Evolutionary conservation across 2,888 invertebrate species (phyloP).

Genomic region (Hipparchia semele): DNA sequence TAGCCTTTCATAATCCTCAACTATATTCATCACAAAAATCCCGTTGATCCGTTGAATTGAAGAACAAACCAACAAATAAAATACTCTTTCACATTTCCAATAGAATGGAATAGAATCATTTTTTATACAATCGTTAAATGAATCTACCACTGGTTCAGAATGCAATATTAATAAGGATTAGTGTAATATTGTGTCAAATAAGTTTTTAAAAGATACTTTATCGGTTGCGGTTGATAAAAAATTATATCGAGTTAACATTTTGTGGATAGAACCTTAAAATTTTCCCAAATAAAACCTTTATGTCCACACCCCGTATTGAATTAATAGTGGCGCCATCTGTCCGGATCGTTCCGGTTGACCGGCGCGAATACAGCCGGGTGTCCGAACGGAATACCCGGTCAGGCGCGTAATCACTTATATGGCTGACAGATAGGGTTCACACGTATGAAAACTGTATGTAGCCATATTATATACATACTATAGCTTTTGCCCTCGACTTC

Average conservation of each 20-base stretch:
- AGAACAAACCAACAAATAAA: neutral
- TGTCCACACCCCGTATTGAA: conserved; percentile 5
- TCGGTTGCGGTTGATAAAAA: neutral
- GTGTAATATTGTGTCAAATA: no score
- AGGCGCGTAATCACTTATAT: conserved; percentile 27
- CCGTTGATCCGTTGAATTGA: no score
- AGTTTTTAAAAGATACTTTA: no score
- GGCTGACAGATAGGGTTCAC: conserved; percentile 10
- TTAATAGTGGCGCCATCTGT: conserved; percentile 36
- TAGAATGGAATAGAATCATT: no score
- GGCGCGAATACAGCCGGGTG: conserved; percentile 36
- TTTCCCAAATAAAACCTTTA: conserved; percentile 16
- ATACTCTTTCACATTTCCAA: no score
- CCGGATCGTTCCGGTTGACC: conserved; percentile 44
- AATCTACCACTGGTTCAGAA: no score
- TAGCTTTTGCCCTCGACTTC: no score
- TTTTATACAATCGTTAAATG: no score
- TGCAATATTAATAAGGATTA: no score
- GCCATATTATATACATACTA: no score
- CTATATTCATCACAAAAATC: no score
- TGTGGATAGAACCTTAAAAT: neutral
- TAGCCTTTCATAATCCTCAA: no score
- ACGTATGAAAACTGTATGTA: conserved; percentile 1
- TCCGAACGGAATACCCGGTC: conserved; percentile 43
- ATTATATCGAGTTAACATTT: neutral